Conservation (phyloP, 2,888 invertebrate genomes). For the Aphrophora alni region DNA sequence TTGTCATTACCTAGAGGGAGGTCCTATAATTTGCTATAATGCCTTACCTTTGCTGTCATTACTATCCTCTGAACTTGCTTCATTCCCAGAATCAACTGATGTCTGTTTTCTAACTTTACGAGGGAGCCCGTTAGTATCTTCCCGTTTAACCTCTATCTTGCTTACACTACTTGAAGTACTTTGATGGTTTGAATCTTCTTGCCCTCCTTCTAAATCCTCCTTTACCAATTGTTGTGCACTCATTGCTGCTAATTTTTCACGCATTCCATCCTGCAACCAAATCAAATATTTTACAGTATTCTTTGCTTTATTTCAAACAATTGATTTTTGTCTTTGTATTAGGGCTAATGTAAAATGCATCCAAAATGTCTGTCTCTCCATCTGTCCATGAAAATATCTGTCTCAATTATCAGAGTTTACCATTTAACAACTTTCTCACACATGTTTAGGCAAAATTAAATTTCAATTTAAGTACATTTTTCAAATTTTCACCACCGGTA, state of each 20-base stretch:
- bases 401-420: too few species aligned
- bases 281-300: background rate
- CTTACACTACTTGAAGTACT: slow-evolving; percentile 53
- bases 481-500: too few species aligned
- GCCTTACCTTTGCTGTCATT: slow-evolving; percentile 78
- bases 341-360: too few species aligned
- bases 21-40: too few species aligned
- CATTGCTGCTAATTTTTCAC: slow-evolving; percentile 78
- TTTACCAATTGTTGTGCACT: slow-evolving; percentile 63
- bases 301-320: background rate
- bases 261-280: slow-evolving; percentile 84
- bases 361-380: too few species aligned
- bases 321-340: background rate
- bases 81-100: slow-evolving; percentile 86
- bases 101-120: slow-evolving; percentile 67
- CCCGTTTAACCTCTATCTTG: slow-evolving; percentile 18
- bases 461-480: too few species aligned
- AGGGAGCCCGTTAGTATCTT: slow-evolving; percentile 55
- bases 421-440: background rate
- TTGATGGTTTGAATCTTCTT: slow-evolving; percentile 37
- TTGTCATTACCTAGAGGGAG: too few species aligned
- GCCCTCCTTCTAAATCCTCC: slow-evolving; percentile 54
- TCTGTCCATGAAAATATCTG: too few species aligned
- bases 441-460: too few species aligned
- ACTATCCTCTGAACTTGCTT: slow-evolving; percentile 93